Evolutionary conservation across 2,797 vertebrate species (phyloP), one percentile per base, ranked within the genome.

Genomic region (Chelon auratus): DNA sequence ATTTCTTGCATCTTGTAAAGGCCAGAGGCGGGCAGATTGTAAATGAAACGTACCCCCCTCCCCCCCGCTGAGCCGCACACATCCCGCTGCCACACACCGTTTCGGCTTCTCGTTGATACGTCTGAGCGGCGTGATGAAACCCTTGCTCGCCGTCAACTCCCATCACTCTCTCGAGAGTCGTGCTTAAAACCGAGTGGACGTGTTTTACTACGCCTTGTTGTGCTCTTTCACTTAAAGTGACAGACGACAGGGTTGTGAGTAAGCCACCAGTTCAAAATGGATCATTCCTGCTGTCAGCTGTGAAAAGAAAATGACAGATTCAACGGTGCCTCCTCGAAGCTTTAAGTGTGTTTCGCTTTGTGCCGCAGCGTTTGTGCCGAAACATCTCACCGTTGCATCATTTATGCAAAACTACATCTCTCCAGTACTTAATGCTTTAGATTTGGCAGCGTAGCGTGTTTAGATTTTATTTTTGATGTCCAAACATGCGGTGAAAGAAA

Each of bases 41-140:
- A 56, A 48, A 43, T 36, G 65, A 60, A 33, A 33, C 30, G 7
- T 47, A 4, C 63, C 22, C 48, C 2, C 17, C 40, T 70, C 43
- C 36, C 43, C 36, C 68, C 30, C 68, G 62, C 4, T 55, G 56
- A 62, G 53, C 22, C 10, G 26, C 58, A 22, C 70, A 63, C 53
- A 57, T 48, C 22, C 51, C 48, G 1, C 39, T 42, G 60, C 37
- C 62, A 54, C 52, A 43, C 36, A 24, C 43, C 18, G 39, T 56
- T 67, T 50, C 67, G 68, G 48, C n/a, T 22, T 51, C 33, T n/a
- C 37, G 45, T 26, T 48, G 70, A 60, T 50, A 14, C n/a, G 37
- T 69, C 42, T n/a, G 37, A 68, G 33, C 58, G 13, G n/a, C 4
- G 4, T 76, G 68, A 78, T 79, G 65, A 60, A 75, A 81, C 58